Base-by-base conservation (phyloP, 2,797 vertebrate genomes). In the Rhinatrema bivittatum region DNA sequence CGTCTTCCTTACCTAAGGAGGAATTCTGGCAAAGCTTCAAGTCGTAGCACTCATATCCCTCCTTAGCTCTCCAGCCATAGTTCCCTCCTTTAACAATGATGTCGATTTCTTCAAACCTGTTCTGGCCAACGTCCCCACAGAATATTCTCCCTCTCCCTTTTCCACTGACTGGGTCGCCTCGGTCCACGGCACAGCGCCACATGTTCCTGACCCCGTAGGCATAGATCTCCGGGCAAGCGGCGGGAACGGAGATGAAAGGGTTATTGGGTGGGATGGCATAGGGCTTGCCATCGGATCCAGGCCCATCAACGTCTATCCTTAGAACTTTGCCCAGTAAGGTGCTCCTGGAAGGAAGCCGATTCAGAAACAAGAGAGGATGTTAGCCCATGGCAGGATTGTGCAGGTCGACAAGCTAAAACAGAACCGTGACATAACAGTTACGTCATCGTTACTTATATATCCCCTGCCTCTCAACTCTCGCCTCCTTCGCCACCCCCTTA, bases 61-160 rank as follows among this genome's bases (percentile, higher is more conserved):
- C 89, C 48, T 88, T 91, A 1, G 89, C 89, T 56, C 90, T 80
- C 90, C 91, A 93, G 27, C 87, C 81, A 0, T 90, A 90, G 71
- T 91, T 94, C 16, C 87, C 87, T 12, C 88, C 90, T 53, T 83
- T 89, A 38, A 79, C 60, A 8, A 90, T 76, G 8, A 93, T 75
- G 47, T 93, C 70, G 0, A 90, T 62, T 71, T 93, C 89, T 64
- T 93, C 90, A 22, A 83, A 91, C 16, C 77, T 79, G 65, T 90
- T 91, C 60, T 94, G 89, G 9, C 90, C 77, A 0, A 91, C 86
- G 0, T 91, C 88, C 9, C 88, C 91, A 14, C 90, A 93, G 77
- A 93, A 87, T 12, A 94, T 81, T 30, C 86, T 68, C 9, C 89
- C 89, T 16, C 67, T 68, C 53, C 88, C 87, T 6, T 67, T 66